Evolutionary conservation across 2,113 vertebrate species (phyloP).

Genomic region (Felis catus): F.catus_Fca126_mat1.0 CM031424.1:65549001-65549500

Average conservation of each 20-base stretch:
- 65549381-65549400: background rate
- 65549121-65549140: too few species aligned
- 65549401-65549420: background rate
- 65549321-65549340: background rate
- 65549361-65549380: background rate
- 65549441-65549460: background rate
- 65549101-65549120: too few species aligned
- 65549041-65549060: background rate
- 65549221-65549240: background rate
- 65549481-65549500: background rate
- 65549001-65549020: background rate
- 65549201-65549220: background rate
- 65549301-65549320: background rate
- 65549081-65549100: background rate
- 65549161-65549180: background rate
- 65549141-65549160: background rate
- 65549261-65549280: background rate
- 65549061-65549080: background rate
- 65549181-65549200: background rate
- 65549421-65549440: background rate
- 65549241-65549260: background rate
- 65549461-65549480: background rate
- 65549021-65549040: background rate
- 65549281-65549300: background rate
- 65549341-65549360: background rate